Conservation (phyloP, 2,888 invertebrate species). For the Piscicola geometra region DNA sequence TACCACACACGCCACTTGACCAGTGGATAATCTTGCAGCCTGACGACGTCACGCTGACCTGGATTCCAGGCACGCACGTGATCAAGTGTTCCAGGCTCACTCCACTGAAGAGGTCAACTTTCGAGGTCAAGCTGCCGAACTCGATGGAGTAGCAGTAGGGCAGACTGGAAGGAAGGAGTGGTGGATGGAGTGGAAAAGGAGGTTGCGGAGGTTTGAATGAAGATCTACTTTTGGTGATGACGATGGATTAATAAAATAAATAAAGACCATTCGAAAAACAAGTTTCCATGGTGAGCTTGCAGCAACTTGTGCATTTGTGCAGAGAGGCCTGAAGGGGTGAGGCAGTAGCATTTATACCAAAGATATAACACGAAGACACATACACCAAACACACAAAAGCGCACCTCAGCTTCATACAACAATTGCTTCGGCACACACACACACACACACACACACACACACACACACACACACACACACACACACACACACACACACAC, state of each 20-base stretch:
- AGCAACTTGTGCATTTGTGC: slow-evolving; percentile 67
- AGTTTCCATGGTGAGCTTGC: slow-evolving; percentile 69
- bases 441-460: too few species aligned
- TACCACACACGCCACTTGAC: slow-evolving; percentile 52
- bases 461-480: too few species aligned
- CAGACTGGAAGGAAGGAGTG: slow-evolving; percentile 38
- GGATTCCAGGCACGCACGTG: slow-evolving; percentile 73
- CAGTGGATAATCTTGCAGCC: slow-evolving; percentile 62
- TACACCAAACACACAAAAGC: too few species aligned
- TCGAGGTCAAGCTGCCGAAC: slow-evolving; percentile 61
- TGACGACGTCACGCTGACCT: slow-evolving; percentile 57
- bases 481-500: too few species aligned
- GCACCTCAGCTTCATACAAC: too few species aligned
- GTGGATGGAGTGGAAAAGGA: background rate
- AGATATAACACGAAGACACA: too few species aligned
- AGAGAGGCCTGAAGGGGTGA: slow-evolving; percentile 62
- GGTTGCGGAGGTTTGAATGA: background rate
- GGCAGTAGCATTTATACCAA: too few species aligned
- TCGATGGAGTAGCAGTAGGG: slow-evolving; percentile 73
- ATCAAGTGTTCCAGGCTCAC: slow-evolving; percentile 79
- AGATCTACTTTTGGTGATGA: background rate
- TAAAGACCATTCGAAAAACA: slow-evolving; percentile 74
- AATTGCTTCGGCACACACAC: too few species aligned
- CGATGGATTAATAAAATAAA: background rate
- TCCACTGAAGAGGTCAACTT: slow-evolving; percentile 63